Conservation (phyloP, 2,888 invertebrate genomes). For the Brenthis daphne region DNA sequence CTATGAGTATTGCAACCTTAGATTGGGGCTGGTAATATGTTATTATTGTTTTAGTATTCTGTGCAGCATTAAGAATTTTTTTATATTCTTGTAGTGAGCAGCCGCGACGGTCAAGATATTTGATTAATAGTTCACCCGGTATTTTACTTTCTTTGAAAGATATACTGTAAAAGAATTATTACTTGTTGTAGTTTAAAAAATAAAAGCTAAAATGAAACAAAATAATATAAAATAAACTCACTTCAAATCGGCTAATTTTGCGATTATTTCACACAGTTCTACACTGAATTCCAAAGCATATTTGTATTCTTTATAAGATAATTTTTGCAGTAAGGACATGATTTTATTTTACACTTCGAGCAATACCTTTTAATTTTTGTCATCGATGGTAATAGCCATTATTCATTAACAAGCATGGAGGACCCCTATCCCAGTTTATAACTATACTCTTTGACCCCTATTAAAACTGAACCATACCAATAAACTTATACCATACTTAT, state of each 20-base stretch:
- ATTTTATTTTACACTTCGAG: constrained; percentile 10
- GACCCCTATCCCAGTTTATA: too few relatives aligned
- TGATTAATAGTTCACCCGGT: constrained; percentile 67
- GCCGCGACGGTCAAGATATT: constrained; percentile 61
- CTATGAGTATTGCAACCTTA: constrained; percentile 73
- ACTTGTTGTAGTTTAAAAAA: not conserved
- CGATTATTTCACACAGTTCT: constrained; percentile 65
- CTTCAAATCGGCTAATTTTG: constrained; percentile 62
- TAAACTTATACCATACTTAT: too few relatives aligned
- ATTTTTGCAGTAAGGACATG: constrained; percentile 66
- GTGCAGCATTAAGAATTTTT: constrained; percentile 49
- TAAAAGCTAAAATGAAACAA: not conserved
- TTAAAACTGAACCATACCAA: too few relatives aligned
- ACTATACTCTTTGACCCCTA: too few relatives aligned
- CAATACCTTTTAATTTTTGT: too few relatives aligned
- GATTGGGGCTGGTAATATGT: constrained; percentile 63
- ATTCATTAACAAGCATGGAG: too few relatives aligned
- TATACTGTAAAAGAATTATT: constrained; percentile 49
- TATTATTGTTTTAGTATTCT: constrained; percentile 50
- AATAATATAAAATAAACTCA: constrained; percentile 41
- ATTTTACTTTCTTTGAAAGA: constrained; percentile 50
- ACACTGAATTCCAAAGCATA: constrained; percentile 52
- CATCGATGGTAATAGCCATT: too few relatives aligned
- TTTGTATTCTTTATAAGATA: constrained; percentile 65
- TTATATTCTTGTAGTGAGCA: constrained; percentile 54